Conservation (phyloP, 2,797 vertebrate genomes). For the Neosilurus hyrtlii region DNA sequence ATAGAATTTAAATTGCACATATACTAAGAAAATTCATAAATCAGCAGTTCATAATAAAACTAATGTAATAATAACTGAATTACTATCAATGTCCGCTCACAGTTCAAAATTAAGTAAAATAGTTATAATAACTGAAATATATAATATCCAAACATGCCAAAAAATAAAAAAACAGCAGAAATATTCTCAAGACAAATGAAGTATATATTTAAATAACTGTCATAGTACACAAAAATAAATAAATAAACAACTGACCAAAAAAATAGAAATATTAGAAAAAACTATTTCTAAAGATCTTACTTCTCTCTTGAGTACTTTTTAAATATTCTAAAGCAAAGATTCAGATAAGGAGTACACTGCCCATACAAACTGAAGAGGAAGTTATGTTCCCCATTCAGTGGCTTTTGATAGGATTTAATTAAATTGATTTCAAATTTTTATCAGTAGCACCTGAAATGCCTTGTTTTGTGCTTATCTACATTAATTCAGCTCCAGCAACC, state of each 20-base stretch:
- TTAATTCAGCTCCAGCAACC: not conserved
- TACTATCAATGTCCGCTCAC: not conserved
- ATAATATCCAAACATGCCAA: not conserved
- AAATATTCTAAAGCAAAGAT: too few relatives aligned
- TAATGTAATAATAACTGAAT: not conserved
- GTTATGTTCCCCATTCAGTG: not conserved
- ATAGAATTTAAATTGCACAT: conserved; percentile 4
- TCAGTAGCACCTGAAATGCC: not conserved
- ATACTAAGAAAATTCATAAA: not conserved
- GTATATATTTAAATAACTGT: not conserved
- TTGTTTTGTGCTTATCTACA: not conserved
- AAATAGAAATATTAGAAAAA: not conserved
- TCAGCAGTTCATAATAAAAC: not conserved
- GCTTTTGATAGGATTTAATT: not conserved
- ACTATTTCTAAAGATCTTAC: not conserved
- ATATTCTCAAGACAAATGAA: not conserved
- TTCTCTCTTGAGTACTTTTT: not conserved
- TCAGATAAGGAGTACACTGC: too few relatives aligned
- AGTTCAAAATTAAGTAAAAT: not conserved
- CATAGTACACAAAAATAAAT: not conserved
- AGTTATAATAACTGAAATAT: not conserved
- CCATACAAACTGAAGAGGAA: not conserved
- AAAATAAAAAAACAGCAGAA: not conserved
- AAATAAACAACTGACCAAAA: too few relatives aligned
- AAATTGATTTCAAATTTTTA: not conserved